Percentiles rank a stretch among this genome's conserved stretches.
Conservation (phyloP, 2,888 invertebrate species). For the Rhingia rostrata region DNA sequence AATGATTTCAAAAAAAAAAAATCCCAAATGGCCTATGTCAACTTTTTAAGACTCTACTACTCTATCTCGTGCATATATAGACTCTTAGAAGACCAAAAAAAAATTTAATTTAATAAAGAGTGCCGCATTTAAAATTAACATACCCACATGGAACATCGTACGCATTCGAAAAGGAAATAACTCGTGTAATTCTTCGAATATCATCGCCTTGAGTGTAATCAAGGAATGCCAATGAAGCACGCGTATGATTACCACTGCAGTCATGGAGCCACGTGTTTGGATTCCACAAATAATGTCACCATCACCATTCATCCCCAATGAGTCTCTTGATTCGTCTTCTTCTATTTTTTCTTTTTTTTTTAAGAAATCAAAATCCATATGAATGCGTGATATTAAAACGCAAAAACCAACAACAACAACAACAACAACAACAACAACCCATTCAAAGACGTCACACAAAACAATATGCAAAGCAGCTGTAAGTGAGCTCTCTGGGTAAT, state of each 20-base stretch:
- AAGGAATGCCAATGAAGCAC: conserved; percentile 43
- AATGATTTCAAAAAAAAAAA: too few species aligned
- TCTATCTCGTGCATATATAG: too few species aligned
- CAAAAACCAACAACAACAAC: conserved; percentile 7
- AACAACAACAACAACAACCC: neutral
- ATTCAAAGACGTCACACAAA: conserved; percentile 33
- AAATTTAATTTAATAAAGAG: neutral
- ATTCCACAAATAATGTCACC: conserved; percentile 36
- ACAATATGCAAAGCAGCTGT: conserved; percentile 49
- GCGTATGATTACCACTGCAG: conserved; percentile 29
- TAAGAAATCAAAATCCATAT: conserved; percentile 37
- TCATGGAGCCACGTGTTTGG: conserved; percentile 44
- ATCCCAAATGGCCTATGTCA: too few species aligned
- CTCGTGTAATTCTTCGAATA: conserved; percentile 28
- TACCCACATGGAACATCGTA: neutral
- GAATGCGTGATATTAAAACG: conserved; percentile 26
- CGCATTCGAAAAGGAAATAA: conserved; percentile 25
- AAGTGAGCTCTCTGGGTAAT: conserved; percentile 1
- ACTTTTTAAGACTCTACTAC: too few species aligned
- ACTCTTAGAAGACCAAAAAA: too few species aligned
- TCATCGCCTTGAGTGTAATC: conserved; percentile 22
- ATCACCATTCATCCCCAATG: conserved; percentile 4
- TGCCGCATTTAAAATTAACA: neutral
- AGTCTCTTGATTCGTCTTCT: neutral
- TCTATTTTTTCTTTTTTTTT: neutral